Evolutionary conservation across 2,113 vertebrate genomes (phyloP), one percentile per base, ranked within the genome.

Genomic region (Grus americana): DNA sequence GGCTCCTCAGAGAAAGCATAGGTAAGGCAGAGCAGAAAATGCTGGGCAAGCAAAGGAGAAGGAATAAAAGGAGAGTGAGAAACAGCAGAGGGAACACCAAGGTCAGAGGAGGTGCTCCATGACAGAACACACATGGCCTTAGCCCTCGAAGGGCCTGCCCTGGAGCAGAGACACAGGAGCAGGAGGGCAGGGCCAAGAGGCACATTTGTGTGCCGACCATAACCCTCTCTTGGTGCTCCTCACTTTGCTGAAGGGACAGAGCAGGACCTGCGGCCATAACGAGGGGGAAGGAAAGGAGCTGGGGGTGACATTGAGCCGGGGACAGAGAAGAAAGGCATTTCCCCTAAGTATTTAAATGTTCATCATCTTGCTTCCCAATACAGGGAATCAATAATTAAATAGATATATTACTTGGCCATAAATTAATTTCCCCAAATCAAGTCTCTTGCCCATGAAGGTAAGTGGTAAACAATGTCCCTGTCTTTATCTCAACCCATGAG

Each of bases 241-340:
- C 9, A 27, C 46, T 34, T 26, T 46, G 46, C 78, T 29, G 52
- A 32, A 67, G 36, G 36, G 52, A 58, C 59, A 72, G 27, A 27
- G 49, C 1, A 2, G 0, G 2, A 50, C 30, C 59, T 66, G 30
- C 0, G 0, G 42, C 1, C 3, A 17, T 14, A 62, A 40, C 27
- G 30, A 70, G 23, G 22, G 32, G 3, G 36, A 70, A 62, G 26
- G 38, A 68, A 27, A 55, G 15, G 40, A 62, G 42, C 55, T 47
- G 34, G 21, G 22, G 30, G 5, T 47, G 40, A 55, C 40, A 12
- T 1, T 4, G 32, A 61, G 24, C 10, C 3, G 6, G 40, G 24
- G 22, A 68, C 75, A 92, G 15, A 23, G 22, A 46, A 23, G 13
- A 68, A 55, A 40, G 12, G 17, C 12, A 21, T 21, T 47, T 47